A percentile compares a stretch with the other conserved stretches of the same genome.
phyloP scores from a whole-genome alignment of 2,888 invertebrate species.

The Smittia aterrima region DNA sequence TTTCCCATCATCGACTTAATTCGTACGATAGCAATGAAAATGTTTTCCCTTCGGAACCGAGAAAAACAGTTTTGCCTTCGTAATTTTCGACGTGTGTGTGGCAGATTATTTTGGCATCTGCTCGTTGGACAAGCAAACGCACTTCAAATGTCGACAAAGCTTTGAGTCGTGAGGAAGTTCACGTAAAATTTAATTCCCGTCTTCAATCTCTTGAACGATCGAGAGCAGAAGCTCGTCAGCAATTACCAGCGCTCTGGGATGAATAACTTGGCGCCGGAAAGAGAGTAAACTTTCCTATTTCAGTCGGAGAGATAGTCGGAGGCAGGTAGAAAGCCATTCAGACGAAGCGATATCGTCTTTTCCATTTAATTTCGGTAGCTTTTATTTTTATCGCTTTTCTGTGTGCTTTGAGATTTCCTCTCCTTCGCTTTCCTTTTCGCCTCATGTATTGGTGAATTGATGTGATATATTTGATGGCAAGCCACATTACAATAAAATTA shows the following conservation, averaged over 20 bases:
- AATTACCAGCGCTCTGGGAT: neutral
- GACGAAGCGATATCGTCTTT: slow-evolving; percentile 13
- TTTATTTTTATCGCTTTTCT: slow-evolving; percentile 34
- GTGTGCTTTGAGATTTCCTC: slow-evolving; percentile 28
- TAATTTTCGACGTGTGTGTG: too few relatives aligned
- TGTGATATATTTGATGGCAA: slow-evolving; percentile 38
- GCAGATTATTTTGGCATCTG: neutral
- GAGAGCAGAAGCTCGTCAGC: neutral
- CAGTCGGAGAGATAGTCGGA: neutral
- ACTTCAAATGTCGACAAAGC: too few relatives aligned
- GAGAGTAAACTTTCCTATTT: neutral
- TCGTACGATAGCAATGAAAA: neutral
- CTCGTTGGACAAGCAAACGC: neutral
- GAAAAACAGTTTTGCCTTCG: neutral
- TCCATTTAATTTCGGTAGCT: slow-evolving; percentile 31
- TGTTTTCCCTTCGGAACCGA: neutral
- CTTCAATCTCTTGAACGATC: too few relatives aligned
- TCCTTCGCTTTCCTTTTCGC: neutral
- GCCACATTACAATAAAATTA: slow-evolving; percentile 35
- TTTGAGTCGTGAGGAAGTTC: too few relatives aligned
- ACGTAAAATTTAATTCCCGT: too few relatives aligned
- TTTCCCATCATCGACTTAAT: neutral
- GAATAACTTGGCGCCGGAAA: neutral
- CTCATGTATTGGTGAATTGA: slow-evolving; percentile 10
- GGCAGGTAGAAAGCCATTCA: slow-evolving; percentile 22